phyloP scores from a whole-genome alignment of 2,113 vertebrate genomes.

The Athene cunicularia region DNA sequence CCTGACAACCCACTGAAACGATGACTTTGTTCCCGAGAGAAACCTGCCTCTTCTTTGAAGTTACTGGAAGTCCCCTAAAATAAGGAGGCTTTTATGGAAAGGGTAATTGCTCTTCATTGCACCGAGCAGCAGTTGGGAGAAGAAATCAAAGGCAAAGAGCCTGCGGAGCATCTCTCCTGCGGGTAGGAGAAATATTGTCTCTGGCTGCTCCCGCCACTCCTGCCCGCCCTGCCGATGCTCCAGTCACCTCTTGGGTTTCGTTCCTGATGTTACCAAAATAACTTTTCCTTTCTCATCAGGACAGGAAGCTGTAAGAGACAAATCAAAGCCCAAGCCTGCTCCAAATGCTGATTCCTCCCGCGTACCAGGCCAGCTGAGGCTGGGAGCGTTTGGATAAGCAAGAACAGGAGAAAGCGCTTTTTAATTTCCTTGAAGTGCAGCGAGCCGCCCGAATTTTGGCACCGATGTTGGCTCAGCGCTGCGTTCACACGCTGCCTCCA shows the following conservation, averaged over 20 bases:
- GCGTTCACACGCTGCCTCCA: neutral
- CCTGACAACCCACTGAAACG: neutral
- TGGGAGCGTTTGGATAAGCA: neutral
- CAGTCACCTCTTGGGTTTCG: neutral
- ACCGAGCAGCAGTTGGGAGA: neutral
- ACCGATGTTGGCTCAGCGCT: accelerated
- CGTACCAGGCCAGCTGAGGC: neutral
- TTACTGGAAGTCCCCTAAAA: neutral
- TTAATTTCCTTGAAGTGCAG: neutral
- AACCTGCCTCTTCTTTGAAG: neutral
- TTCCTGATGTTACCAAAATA: neutral
- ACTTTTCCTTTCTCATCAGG: neutral
- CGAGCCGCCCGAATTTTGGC: neutral
- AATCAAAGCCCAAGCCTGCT: neutral
- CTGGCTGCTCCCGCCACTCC: neutral
- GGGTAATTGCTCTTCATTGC: neutral
- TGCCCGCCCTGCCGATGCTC: neutral
- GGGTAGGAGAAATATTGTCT: neutral
- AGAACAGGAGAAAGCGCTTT: neutral
- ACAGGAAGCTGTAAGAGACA: neutral
- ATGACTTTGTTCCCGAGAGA: neutral
- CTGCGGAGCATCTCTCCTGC: neutral
- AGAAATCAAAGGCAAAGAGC: neutral
- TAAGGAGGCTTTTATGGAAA: neutral
- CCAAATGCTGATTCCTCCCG: neutral